Evolutionary conservation across 2,888 invertebrate genomes (phyloP).

Genomic region (Sphaeridia pumilis): DNA sequence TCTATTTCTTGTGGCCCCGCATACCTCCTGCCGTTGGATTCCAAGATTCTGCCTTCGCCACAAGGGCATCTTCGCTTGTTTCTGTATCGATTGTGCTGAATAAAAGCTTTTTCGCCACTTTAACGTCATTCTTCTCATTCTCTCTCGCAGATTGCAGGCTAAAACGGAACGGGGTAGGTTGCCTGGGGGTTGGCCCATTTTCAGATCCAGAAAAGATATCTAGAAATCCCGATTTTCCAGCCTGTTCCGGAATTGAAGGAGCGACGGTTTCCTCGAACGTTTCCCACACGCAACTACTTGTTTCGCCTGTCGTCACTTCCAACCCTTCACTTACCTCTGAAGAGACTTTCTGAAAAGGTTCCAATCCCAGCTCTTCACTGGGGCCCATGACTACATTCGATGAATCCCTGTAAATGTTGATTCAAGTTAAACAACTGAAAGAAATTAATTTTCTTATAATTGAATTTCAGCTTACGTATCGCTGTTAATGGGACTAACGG

Average conservation of each 20-base stretch:
- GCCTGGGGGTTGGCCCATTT: not conserved
- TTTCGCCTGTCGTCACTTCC: no score
- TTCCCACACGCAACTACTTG: not conserved
- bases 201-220: not conserved
- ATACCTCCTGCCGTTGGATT: no score
- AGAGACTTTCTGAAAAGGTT: slow-evolving; percentile 30
- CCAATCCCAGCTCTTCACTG: slow-evolving; percentile 30
- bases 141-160: not conserved
- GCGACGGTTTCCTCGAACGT: not conserved
- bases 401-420: no score
- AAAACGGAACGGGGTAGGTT: not conserved
- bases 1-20: no score
- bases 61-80: not conserved
- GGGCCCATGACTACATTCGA: slow-evolving; percentile 27
- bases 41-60: no score
- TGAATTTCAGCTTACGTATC: not conserved
- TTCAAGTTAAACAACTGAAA: not conserved
- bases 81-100: not conserved
- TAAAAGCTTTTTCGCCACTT: no score
- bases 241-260: no score
- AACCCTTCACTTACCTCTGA: slow-evolving; percentile 10
- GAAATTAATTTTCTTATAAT: not conserved
- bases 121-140: not conserved
- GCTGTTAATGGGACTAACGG: slow-evolving; percentile 25
- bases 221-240: slow-evolving; percentile 3